Percentiles rank a stretch among this genome's conserved stretches.
phyloP scores from a whole-genome alignment of 2,797 vertebrate species.

The Poliocrania exsul region DNA sequence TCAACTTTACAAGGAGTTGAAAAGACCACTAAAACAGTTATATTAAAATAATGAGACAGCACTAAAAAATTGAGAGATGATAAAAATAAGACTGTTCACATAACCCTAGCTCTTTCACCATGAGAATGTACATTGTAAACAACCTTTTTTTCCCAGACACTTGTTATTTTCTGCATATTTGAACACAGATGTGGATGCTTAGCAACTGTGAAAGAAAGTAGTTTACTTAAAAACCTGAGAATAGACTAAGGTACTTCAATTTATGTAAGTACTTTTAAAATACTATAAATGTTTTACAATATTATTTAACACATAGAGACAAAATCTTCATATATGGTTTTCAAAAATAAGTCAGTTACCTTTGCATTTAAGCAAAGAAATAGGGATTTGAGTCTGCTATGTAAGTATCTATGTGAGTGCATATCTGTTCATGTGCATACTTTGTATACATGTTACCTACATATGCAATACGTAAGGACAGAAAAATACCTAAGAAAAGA shows the following conservation, averaged over 20 bases:
- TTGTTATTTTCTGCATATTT: constrained; percentile 36
- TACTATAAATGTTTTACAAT: background rate
- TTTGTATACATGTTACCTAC: background rate
- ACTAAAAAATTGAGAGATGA: background rate
- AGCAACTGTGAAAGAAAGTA: constrained; percentile 6
- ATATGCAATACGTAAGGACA: background rate
- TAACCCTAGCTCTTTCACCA: background rate
- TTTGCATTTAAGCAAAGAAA: background rate
- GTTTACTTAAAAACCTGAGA: background rate
- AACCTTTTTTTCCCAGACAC: background rate
- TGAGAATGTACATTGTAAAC: background rate
- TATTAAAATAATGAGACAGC: background rate
- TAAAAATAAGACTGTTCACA: background rate
- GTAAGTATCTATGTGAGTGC: background rate
- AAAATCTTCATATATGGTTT: background rate
- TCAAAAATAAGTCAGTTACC: background rate
- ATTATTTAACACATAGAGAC: background rate
- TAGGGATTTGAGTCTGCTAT: background rate
- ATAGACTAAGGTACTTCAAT: background rate
- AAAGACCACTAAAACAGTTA: background rate
- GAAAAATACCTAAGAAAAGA: background rate
- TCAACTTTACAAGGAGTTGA: background rate
- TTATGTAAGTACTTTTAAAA: background rate
- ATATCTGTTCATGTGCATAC: background rate
- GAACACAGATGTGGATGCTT: constrained; percentile 1